Evolutionary conservation across 2,888 invertebrate species (phyloP).

Genomic region (Volucella bombylans): DNA sequence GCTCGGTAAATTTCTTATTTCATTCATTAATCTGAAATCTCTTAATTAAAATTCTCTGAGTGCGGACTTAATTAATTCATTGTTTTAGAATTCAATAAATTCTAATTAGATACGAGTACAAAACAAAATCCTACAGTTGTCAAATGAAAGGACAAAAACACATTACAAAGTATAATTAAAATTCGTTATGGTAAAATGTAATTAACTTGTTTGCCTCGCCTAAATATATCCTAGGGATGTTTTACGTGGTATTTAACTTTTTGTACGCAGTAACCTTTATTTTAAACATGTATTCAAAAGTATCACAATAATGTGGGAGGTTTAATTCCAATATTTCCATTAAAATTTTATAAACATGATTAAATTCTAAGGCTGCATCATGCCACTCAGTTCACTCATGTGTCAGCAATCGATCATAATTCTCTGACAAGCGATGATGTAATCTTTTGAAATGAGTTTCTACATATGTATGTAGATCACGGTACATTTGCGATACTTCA

Average conservation of each 20-base stretch:
- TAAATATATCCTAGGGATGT: too few relatives aligned
- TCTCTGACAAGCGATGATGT: neutral
- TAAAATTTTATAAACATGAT: too few relatives aligned
- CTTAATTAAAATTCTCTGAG: too few relatives aligned
- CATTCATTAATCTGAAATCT: too few relatives aligned
- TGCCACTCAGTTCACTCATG: neutral
- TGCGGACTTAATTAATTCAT: too few relatives aligned
- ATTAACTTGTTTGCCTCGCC: conserved; percentile 4
- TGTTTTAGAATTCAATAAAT: too few relatives aligned
- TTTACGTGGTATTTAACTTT: too few relatives aligned
- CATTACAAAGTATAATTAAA: neutral
- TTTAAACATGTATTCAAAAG: neutral
- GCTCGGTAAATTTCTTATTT: too few relatives aligned
- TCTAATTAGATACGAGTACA: neutral
- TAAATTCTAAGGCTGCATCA: too few relatives aligned
- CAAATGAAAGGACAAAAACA: neutral
- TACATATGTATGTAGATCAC: too few relatives aligned
- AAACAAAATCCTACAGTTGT: neutral
- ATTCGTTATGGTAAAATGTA: conserved; percentile 14
- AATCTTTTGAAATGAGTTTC: neutral
- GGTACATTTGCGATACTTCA: neutral
- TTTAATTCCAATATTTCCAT: neutral
- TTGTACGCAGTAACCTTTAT: neutral
- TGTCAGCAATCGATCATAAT: conserved; percentile 1
- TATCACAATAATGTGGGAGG: neutral